phyloP scores from a whole-genome alignment of 2,888 invertebrate genomes.

The Eueremaeus valkanovi region DNA sequence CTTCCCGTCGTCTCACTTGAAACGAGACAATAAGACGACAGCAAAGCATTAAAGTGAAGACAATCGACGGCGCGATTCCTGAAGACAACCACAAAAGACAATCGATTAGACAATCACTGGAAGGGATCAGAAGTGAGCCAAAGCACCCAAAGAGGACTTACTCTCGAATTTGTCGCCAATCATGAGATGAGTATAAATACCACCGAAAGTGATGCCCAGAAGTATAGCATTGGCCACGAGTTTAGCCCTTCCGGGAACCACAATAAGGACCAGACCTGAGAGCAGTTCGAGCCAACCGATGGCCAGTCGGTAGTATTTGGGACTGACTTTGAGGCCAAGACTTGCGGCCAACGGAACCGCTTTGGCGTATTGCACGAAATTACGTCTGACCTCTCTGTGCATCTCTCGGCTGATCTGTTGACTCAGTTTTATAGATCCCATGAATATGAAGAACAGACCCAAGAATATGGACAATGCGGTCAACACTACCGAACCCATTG shows the following conservation, averaged over 20 bases:
- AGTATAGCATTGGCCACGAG: slow-evolving; percentile 81
- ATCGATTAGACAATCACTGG: background rate
- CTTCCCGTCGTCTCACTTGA: slow-evolving; percentile 57
- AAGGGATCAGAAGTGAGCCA: background rate
- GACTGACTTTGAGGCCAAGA: slow-evolving; percentile 79
- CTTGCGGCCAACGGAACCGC: slow-evolving; percentile 78
- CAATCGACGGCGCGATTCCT: slow-evolving; percentile 48
- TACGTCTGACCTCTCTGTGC: slow-evolving; percentile 92
- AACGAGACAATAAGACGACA: slow-evolving; percentile 80
- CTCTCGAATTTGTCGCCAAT: slow-evolving; percentile 87
- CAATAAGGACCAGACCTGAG: slow-evolving; percentile 72
- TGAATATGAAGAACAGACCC: slow-evolving; percentile 91
- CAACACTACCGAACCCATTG: slow-evolving; percentile 62
- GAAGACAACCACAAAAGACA: background rate
- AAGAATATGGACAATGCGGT: slow-evolving; percentile 84
- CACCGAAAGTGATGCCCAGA: slow-evolving; percentile 75
- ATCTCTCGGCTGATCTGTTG: slow-evolving; percentile 88
- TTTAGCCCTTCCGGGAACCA: slow-evolving; percentile 68
- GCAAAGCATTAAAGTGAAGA: slow-evolving; percentile 84
- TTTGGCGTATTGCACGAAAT: slow-evolving; percentile 93
- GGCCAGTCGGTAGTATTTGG: slow-evolving; percentile 83
- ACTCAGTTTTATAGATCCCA: slow-evolving; percentile 85
- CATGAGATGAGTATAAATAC: slow-evolving; percentile 88
- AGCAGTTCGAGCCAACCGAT: slow-evolving; percentile 78
- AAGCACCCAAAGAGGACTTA: slow-evolving; percentile 63